phyloP scores from a whole-genome alignment of 2,797 vertebrate species.

The Trematomus bernacchii region DNA sequence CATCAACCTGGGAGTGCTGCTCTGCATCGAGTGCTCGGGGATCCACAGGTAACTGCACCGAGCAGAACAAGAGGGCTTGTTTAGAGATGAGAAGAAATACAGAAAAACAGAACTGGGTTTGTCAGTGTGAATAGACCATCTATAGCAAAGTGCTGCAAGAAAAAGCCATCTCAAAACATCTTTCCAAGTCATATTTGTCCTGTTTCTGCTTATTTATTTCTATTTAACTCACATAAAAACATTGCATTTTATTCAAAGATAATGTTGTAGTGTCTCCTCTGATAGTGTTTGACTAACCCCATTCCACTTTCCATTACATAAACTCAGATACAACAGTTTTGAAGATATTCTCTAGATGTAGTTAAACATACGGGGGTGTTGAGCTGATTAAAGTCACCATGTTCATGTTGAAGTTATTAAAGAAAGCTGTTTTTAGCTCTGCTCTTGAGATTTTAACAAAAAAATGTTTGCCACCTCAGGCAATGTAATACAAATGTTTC shows the following conservation, averaged over 20 bases:
- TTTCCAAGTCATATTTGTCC: background rate
- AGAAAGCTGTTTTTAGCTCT: background rate
- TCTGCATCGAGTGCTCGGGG: constrained; percentile 98
- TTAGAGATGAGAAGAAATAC: background rate
- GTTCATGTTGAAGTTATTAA: background rate
- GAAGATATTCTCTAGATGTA: background rate
- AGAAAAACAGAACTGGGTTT: background rate
- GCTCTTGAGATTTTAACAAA: constrained; percentile 4
- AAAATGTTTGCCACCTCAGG: background rate
- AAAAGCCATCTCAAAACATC: background rate
- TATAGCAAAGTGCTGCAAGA: background rate
- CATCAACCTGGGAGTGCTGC: constrained; percentile 97
- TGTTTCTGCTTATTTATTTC: background rate
- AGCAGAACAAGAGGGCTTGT: background rate
- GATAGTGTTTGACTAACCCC: background rate
- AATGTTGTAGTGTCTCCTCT: background rate
- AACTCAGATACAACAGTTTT: background rate
- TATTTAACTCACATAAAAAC: background rate
- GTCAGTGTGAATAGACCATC: background rate
- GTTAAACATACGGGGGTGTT: background rate
- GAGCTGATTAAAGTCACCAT: background rate
- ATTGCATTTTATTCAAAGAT: background rate
- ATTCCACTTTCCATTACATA: background rate
- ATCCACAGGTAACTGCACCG: constrained; percentile 91
- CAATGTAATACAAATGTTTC: constrained; percentile 6